Conservation (phyloP, 2,888 invertebrate genomes). For the Gymnocheta viridis region DNA sequence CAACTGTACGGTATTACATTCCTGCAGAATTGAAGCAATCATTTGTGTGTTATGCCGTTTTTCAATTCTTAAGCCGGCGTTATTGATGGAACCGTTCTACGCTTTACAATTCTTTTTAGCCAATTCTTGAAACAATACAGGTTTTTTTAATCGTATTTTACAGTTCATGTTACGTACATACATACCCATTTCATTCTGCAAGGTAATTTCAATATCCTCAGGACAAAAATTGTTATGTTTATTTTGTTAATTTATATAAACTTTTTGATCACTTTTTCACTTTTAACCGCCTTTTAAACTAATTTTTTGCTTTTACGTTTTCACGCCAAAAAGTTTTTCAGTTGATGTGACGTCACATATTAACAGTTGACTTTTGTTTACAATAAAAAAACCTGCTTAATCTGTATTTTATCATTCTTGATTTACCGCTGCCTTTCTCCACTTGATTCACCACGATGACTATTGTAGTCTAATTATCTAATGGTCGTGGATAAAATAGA, state of each 20-base stretch:
- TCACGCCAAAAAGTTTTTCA: background rate
- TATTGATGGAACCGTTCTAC: too few species aligned
- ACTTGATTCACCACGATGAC: too few species aligned
- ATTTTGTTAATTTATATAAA: background rate
- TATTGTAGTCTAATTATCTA: too few species aligned
- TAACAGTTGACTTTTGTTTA: background rate
- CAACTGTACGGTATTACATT: background rate
- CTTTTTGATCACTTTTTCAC: background rate
- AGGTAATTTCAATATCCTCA: background rate
- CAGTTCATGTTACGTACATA: background rate
- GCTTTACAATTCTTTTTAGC: background rate
- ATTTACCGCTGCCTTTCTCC: too few species aligned
- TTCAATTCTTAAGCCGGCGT: background rate
- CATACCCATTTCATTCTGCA: conserved; percentile 4
- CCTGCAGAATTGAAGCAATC: background rate
- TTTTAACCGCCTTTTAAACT: background rate
- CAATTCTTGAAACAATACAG: background rate
- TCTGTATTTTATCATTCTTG: background rate
- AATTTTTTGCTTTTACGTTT: background rate
- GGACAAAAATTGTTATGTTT: background rate
- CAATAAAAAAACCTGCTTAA: background rate
- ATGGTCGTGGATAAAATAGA: too few species aligned
- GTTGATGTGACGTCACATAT: conserved; percentile 1
- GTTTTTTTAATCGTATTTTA: background rate
- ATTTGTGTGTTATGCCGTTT: background rate